These are phyloP conservation scores for Pseudoips prasinana DNA, from an alignment of 2,888 invertebrate genomes.

Conservation along the genomic window DNA sequence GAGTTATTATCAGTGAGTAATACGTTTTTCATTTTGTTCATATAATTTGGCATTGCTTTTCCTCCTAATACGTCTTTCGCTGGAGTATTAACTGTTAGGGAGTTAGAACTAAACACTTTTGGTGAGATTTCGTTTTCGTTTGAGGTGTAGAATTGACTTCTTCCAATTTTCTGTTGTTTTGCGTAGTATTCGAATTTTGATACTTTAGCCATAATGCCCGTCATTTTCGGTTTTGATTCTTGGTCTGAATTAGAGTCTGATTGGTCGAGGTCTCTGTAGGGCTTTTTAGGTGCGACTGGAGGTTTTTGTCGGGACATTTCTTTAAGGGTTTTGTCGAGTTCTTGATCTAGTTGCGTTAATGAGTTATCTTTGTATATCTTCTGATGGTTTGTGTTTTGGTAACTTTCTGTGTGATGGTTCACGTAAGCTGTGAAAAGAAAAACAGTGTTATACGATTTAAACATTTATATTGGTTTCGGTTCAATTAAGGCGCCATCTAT, in stretches of 20 bases:
- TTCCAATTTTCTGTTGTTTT: conserved; percentile 81
- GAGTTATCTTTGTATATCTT: conserved; percentile 65
- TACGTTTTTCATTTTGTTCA: conserved; percentile 77
- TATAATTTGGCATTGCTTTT: conserved; percentile 82
- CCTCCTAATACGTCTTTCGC: conserved; percentile 90
- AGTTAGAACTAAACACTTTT: conserved; percentile 91
- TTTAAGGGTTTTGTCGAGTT: conserved; percentile 70
- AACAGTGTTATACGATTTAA: too few relatives aligned
- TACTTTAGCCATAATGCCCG: conserved; percentile 87
- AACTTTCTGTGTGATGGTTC: conserved; percentile 47
- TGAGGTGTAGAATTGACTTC: conserved; percentile 69
- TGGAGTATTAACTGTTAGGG: conserved; percentile 89
- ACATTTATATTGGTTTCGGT: too few relatives aligned
- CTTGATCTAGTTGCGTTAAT: conserved; percentile 65
- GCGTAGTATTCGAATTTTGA: conserved; percentile 91
- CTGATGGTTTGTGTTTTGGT: conserved; percentile 41
- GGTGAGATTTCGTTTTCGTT: conserved; percentile 82
- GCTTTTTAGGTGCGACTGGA: conserved; percentile 84
- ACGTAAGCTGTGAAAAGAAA: conserved; percentile 52
- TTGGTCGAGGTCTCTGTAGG: conserved; percentile 74
- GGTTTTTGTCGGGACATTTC: conserved; percentile 83
- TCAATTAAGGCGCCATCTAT: too few relatives aligned
- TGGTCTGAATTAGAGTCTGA: conserved; percentile 77
- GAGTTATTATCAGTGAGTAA: conserved; percentile 62
- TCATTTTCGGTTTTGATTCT: conserved; percentile 64